These are phyloP conservation scores for Cotesia typhae DNA, from an alignment of 1,140 invertebrate genomes.

Conservation along the genomic window DNA sequence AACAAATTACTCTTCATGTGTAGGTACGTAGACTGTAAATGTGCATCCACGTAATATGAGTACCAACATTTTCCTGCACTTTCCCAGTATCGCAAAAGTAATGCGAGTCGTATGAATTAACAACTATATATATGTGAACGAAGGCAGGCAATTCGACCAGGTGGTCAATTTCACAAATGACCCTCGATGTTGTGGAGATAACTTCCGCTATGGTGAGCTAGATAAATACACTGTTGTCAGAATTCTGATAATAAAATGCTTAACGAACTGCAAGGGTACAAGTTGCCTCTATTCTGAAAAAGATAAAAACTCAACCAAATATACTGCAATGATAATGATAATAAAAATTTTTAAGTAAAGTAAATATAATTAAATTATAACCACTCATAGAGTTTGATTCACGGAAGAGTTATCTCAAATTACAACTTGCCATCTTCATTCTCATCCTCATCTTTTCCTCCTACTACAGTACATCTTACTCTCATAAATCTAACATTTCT, in stretches of 20 bases:
- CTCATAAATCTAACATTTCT: constrained; percentile 21
- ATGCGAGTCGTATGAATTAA: background rate
- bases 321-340: no score
- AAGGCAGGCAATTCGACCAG: constrained; percentile 25
- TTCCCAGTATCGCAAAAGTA: no score
- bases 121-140: background rate
- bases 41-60: no score
- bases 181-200: constrained; percentile 19
- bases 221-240: constrained; percentile 20
- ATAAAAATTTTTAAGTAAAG: no score
- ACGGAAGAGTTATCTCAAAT: constrained; percentile 8
- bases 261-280: constrained; percentile 13
- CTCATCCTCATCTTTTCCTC: no score
- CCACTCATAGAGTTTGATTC: background rate
- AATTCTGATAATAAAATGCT: constrained; percentile 14
- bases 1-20: constrained; percentile 13
- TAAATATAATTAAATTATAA: background rate
- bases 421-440: constrained; percentile 16
- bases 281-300: no score
- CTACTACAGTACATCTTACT: constrained; percentile 7
- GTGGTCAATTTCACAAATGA: constrained; percentile 35
- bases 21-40: no score
- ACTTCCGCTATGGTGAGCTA: constrained; percentile 12
- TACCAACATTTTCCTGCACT: no score
- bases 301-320: background rate